Evolutionary conservation across 2,888 invertebrate species (phyloP).

Genomic region (Tipula helvola): DNA sequence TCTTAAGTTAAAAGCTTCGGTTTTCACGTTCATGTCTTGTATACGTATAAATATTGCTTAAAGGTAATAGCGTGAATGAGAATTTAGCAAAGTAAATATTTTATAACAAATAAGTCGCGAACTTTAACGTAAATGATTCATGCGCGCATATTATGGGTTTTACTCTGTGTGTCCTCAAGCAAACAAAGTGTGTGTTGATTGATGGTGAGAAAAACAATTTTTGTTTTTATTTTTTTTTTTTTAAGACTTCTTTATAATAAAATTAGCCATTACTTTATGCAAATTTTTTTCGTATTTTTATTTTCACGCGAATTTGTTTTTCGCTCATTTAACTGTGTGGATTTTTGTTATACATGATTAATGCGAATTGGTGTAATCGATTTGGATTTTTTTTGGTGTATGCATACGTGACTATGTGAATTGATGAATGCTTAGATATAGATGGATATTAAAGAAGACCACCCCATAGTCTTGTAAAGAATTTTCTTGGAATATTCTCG

Average conservation of each 20-base stretch:
- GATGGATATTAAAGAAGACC: too few species aligned
- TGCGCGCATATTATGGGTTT: not conserved
- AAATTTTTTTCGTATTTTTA: not conserved
- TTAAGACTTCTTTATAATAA: not conserved
- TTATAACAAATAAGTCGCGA: not conserved
- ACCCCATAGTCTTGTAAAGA: too few species aligned
- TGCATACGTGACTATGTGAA: not conserved
- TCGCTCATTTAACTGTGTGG: not conserved
- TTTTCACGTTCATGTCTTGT: not conserved
- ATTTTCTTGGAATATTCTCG: too few species aligned
- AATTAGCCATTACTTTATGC: not conserved
- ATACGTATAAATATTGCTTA: not conserved
- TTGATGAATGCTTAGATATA: too few species aligned
- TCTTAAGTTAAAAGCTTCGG: not conserved
- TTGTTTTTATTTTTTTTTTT: not conserved
- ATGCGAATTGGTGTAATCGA: not conserved
- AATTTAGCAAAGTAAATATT: not conserved
- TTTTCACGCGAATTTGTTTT: not conserved
- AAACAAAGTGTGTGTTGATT: slow-evolving; percentile 4
- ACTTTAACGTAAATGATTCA: slow-evolving; percentile 4
- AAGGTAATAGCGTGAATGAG: slow-evolving; percentile 4
- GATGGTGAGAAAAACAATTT: not conserved
- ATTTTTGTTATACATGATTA: not conserved
- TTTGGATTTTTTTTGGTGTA: not conserved
- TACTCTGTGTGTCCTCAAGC: not conserved